Base-by-base conservation (phyloP, 2,888 invertebrate species). In the Allygus modestus region DNA sequence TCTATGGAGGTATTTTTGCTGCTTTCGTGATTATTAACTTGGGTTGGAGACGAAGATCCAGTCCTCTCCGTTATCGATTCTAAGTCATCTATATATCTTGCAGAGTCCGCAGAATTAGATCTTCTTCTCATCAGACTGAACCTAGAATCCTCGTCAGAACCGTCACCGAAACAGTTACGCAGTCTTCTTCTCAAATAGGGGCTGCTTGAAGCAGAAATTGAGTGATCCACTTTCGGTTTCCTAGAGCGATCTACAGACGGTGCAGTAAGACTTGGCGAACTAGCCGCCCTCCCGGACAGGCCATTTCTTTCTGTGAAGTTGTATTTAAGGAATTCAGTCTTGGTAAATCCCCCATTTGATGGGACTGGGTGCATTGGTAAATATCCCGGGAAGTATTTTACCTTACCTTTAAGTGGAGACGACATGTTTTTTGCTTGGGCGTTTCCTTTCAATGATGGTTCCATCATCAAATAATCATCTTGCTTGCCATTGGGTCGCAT, bases 101-200 rank as follows among this genome's bases (percentile, higher is more conserved):
- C 93, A 0, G 95, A 95, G 89, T 96, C 96, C 4, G 94, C 95
- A 0, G 95, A 95, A 88, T 94, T 94, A 0, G 95, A 95, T 86
- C 95, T 91, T 12, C 90, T 89, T 17, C 89, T 89, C 33, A 91
- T 88, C 79, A 69, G 81, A n/a, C 26, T 75, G 28, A 46, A 54
- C 17, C 82, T 73, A 15, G 75, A 54, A 12, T 83, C 82, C 61
- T 79, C 58, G 15, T 79, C 79, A 12, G 23, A 15, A 20, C 31
- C 26, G 28, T 81, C 84, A n/a, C 84, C 82, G 37, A 75, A 75
- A 20, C 75, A 71, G 46, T 84, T 85, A 23, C 86, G 89, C 20
- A 93, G 89, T 51, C 86, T 84, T 86, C 93, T 92, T 85, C 93
- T 89, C 85, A 93, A 91, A 87, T 93, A 93, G 0, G 93, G 93